phyloP scores from a whole-genome alignment of 2,113 vertebrate genomes.

The Cynocephalus volans region DNA sequence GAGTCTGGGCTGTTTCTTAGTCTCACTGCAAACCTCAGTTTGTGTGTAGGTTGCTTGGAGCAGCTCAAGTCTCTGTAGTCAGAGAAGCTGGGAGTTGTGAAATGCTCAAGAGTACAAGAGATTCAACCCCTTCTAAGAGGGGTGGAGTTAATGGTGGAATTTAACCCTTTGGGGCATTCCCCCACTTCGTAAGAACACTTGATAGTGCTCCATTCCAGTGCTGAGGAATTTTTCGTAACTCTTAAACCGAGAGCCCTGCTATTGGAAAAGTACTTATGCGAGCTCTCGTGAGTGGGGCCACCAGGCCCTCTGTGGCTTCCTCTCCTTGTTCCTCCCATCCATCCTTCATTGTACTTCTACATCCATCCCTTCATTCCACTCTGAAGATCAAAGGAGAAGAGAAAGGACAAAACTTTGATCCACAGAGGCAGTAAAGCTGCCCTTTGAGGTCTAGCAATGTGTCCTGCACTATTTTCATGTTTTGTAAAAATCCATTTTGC shows the following conservation, averaged over 20 bases:
- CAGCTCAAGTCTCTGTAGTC: background rate
- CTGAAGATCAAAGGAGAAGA: background rate
- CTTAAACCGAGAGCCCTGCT: background rate
- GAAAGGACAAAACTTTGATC: constrained; percentile 37
- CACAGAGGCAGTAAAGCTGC: background rate
- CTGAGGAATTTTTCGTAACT: background rate
- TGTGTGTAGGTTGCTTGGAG: background rate
- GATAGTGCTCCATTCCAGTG: background rate
- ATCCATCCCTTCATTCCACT: background rate
- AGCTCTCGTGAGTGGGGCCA: background rate
- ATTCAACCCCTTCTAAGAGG: background rate
- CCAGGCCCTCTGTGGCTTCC: background rate
- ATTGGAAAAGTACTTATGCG: background rate
- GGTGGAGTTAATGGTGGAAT: background rate
- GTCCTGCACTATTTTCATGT: constrained; percentile 71
- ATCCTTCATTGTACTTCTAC: background rate
- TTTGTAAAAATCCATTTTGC: constrained; percentile 76
- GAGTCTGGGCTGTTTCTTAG: background rate
- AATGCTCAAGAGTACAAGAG: background rate
- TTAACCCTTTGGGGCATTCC: background rate
- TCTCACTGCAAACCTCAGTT: background rate
- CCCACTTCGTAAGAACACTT: background rate
- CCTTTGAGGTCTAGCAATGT: constrained; percentile 64
- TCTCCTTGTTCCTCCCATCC: background rate
- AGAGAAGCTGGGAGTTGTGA: background rate